Evolutionary conservation across 2,888 invertebrate species (phyloP), one percentile per base, ranked within the genome.

Genomic region (Ferdinandea cuprea): DNA sequence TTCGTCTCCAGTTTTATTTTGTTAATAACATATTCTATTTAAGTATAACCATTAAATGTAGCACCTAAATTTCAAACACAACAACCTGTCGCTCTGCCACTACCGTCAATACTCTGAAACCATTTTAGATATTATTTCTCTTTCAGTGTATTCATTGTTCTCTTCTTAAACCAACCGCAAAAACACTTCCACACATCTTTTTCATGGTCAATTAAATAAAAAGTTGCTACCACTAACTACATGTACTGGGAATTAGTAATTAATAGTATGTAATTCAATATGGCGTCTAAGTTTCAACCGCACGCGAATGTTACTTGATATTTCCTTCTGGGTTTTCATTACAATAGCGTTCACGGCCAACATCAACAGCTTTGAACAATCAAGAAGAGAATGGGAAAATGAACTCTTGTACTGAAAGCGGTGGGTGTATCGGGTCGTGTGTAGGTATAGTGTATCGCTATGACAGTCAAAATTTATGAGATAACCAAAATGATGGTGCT

Each of bases 281-380:
- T 54, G 73, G 61, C 76, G 59, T 50, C 35, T 50, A 4, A 42
- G 35, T 56, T 35, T 42, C 21, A 58, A 42, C 46, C 71, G 32
- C 65, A 81, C 81, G 69, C 76, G 65, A 65, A 32, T 40, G 52
- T 40, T 8, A 80, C 58, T 76, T 21, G 54, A 80, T 80, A 80
- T 48, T 50, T 76, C 42, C 50, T 68, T 6, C 28, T 50, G 8
- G 28, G 11, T 7, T 40, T 19, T 11, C 11, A 11, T 21, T 42
- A 30, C 59, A 32, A 17, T 46, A 30, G 1, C 25, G n/a, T 68
- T 59, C 28, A 61, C 9, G 56, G 68, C 48, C 68, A 48, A 65
- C 56, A 9, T n/a, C 25, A 6, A 8, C 8, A 13, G 6, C n/a
- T n/a, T n/a, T n/a, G n/a, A n/a, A n/a, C n/a, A 21, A 3, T 11